phyloP scores from a whole-genome alignment of 2,797 vertebrate genomes.

The Enteromius paludinosus region DNA sequence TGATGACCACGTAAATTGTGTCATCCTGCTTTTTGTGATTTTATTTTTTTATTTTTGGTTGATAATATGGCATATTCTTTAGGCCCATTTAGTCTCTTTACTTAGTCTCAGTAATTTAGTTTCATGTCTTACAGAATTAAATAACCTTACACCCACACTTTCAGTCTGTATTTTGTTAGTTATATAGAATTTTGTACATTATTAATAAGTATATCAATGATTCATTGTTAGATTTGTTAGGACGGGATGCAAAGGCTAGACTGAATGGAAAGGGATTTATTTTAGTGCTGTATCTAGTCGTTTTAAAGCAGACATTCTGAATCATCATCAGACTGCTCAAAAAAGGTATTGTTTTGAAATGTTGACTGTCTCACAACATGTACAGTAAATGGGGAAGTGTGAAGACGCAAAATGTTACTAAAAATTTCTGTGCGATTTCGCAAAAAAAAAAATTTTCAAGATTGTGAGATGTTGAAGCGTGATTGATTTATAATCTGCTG shows the following conservation, averaged over 20 bases:
- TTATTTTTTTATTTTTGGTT: too few species aligned
- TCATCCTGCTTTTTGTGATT: neutral
- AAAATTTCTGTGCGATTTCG: neutral
- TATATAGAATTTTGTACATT: neutral
- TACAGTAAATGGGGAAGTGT: neutral
- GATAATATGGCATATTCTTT: neutral
- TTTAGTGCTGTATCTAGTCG: neutral
- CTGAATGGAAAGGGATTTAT: neutral
- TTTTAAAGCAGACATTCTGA: neutral
- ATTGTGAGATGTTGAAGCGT: neutral
- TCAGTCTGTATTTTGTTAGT: too few species aligned
- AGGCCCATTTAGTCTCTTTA: too few species aligned
- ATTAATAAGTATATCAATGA: neutral
- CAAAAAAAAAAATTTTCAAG: neutral
- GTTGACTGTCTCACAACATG: neutral
- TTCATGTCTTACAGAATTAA: too few species aligned
- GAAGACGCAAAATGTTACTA: neutral
- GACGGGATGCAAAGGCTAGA: neutral
- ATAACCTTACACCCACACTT: too few species aligned
- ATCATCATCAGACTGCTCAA: neutral
- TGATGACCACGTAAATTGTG: neutral
- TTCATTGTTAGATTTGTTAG: neutral
- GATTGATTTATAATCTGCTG: too few species aligned
- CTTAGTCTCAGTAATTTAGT: too few species aligned
- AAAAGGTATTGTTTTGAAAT: neutral